Evolutionary conservation across 1,140 invertebrate genomes (phyloP).

Genomic region (Prorops nasuta): DNA sequence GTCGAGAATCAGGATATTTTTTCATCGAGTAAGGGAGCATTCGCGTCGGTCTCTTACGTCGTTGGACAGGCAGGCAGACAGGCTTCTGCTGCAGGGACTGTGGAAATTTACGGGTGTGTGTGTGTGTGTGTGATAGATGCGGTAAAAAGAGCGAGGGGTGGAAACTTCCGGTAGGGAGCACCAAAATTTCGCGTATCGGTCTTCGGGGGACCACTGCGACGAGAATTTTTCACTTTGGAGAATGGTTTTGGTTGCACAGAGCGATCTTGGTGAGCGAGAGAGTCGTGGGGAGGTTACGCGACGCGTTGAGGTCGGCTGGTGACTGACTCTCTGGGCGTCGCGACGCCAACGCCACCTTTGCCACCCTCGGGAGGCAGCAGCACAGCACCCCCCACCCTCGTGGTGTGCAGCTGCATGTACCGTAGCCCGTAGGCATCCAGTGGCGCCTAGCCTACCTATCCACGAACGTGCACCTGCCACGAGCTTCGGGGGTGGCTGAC

Average conservation of each 20-base stretch:
- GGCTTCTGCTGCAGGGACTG: too few species aligned
- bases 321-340: constrained; percentile 52
- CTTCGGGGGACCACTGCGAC: too few species aligned
- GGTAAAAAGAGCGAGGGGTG: too few species aligned
- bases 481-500: not conserved
- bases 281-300: constrained; percentile 22
- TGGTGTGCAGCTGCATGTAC: not conserved
- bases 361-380: constrained; percentile 19
- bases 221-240: not conserved
- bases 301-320: constrained; percentile 47
- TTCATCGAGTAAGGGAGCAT: too few species aligned
- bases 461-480: constrained; percentile 20
- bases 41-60: too few species aligned
- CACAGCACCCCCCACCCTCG: constrained; percentile 21
- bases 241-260: not conserved
- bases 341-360: constrained; percentile 55
- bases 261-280: not conserved
- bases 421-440: constrained; percentile 9
- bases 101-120: too few species aligned
- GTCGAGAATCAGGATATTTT: too few species aligned
- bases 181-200: too few species aligned
- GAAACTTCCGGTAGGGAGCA: too few species aligned
- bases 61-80: too few species aligned
- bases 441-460: constrained; percentile 9
- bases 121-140: too few species aligned